Percentiles rank a stretch among this genome's conserved stretches.
Conservation (phyloP, 2,797 vertebrate genomes). For the Syngnathus acus region DNA sequence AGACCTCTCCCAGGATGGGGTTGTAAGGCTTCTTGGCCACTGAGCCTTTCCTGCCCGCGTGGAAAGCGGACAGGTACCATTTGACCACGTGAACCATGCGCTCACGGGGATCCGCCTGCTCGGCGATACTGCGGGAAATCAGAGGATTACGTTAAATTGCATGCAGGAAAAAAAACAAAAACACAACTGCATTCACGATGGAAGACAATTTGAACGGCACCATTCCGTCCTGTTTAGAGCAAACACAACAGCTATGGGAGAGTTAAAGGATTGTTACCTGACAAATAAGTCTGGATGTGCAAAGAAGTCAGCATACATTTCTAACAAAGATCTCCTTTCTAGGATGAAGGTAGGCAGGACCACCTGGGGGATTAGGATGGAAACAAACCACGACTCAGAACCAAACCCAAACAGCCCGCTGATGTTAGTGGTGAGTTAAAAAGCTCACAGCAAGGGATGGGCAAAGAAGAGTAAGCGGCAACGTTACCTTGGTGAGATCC, state of each 20-base stretch:
- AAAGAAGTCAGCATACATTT: conserved; percentile 99
- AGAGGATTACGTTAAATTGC: background rate
- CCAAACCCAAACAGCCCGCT: background rate
- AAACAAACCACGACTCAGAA: background rate
- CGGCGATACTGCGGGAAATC: conserved; percentile 77
- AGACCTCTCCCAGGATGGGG: conserved; percentile 94
- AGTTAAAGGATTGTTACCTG: conserved; percentile 71
- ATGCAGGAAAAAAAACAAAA: background rate
- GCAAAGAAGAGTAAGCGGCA: background rate
- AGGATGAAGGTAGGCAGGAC: conserved; percentile 97
- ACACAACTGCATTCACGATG: no score
- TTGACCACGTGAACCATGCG: conserved; percentile 95
- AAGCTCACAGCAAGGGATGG: background rate
- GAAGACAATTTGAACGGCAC: background rate
- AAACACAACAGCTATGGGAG: background rate
- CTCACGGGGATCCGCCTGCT: conserved; percentile 85
- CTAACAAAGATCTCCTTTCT: conserved; percentile 92
- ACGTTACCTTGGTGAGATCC: conserved; percentile 96
- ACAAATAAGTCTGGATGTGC: conserved; percentile 97
- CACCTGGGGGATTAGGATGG: conserved; percentile 68
- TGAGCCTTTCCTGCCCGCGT: conserved; percentile 94
- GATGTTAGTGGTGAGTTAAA: background rate
- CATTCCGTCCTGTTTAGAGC: background rate
- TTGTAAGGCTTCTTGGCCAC: conserved; percentile 99
- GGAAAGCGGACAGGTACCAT: conserved; percentile 98